phyloP scores from a whole-genome alignment of 2,888 invertebrate genomes.

The Drosophila eohydei region DNA sequence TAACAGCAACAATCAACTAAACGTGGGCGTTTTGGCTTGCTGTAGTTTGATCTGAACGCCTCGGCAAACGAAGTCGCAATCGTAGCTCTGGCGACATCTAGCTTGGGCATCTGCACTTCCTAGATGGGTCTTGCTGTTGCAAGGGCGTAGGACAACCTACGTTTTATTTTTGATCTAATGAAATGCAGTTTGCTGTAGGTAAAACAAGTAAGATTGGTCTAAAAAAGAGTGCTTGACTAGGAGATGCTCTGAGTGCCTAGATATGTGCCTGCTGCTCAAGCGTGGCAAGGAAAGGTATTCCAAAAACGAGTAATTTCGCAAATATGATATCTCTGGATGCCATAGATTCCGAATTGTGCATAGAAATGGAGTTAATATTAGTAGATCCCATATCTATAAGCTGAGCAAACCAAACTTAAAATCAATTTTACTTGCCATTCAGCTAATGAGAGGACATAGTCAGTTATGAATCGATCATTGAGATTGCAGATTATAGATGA shows the following conservation, averaged over 20 bases:
- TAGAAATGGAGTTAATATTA: too few relatives aligned
- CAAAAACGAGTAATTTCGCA: neutral
- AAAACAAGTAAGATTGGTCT: constrained; percentile 5
- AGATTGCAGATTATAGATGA: too few relatives aligned
- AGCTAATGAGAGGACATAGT: too few relatives aligned
- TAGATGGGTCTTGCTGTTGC: constrained; percentile 48
- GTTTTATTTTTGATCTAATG: constrained; percentile 36
- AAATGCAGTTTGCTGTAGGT: constrained; percentile 61
- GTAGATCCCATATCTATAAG: too few relatives aligned
- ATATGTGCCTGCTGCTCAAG: neutral
- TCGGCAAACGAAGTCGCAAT: constrained; percentile 45
- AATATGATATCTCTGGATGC: too few relatives aligned
- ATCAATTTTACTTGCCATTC: too few relatives aligned
- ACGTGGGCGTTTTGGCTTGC: constrained; percentile 38
- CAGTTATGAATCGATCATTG: too few relatives aligned
- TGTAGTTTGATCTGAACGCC: constrained; percentile 38
- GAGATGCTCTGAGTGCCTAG: constrained; percentile 3
- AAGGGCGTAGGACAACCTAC: constrained; percentile 59
- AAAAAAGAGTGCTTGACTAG: neutral
- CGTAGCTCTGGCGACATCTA: constrained; percentile 54
- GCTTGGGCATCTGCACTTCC: constrained; percentile 40
- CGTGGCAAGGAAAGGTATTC: too few relatives aligned
- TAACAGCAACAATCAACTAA: neutral
- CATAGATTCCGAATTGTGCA: neutral
- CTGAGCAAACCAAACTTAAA: neutral